Conservation (phyloP, 2,797 vertebrate species). For the Neosalanx taihuensis region DNA sequence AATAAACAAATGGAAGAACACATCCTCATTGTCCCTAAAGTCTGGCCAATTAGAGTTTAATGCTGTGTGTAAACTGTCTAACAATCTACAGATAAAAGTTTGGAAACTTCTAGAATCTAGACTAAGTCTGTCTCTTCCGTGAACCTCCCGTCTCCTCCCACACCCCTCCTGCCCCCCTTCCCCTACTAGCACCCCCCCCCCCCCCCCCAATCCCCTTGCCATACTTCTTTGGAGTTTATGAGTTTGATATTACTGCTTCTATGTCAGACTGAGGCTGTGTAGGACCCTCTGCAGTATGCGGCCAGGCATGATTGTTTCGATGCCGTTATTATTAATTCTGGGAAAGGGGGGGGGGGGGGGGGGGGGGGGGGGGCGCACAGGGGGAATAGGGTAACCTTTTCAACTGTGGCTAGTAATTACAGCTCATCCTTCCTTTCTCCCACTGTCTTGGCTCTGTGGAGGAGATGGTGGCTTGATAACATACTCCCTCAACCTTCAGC, state of each 20-base stretch:
- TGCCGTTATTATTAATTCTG: constrained; percentile 3
- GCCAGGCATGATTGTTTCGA: neutral
- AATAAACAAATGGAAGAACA: no score
- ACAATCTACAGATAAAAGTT: no score
- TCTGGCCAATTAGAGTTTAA: no score
- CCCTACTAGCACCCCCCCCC: neutral
- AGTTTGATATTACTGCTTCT: neutral
- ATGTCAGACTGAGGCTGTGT: neutral
- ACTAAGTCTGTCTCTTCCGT: no score
- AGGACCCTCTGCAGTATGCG: neutral
- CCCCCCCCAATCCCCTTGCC: neutral
- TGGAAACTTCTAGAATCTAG: no score
- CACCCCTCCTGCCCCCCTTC: no score
- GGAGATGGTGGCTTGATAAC: neutral
- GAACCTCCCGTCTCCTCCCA: no score
- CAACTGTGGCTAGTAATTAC: neutral
- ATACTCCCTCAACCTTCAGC: neutral
- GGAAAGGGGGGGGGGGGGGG: neutral
- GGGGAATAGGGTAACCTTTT: neutral
- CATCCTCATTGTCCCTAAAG: no score
- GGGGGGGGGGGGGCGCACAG: neutral
- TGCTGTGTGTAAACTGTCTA: no score
- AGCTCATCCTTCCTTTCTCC: neutral
- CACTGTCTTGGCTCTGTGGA: neutral
- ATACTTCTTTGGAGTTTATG: neutral